These are phyloP conservation scores for Sebastes vulpes DNA, from an alignment of 2,797 vertebrate species.

Conservation along the genomic window DNA sequence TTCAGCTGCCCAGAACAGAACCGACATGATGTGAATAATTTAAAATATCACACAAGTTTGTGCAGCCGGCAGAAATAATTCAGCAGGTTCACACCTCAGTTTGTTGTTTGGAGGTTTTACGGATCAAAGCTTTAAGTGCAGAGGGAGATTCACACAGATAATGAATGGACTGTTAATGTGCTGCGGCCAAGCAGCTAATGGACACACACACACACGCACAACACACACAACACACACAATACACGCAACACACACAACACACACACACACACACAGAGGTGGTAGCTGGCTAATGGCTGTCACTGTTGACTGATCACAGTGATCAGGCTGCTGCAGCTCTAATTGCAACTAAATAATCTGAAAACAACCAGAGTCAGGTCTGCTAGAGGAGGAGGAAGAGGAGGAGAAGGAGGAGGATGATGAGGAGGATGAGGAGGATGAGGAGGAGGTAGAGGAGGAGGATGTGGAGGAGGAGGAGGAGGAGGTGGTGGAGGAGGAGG, in stretches of 20 bases:
- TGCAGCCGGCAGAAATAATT: slow-evolving; percentile 45
- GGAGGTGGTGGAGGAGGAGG: not conserved
- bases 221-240: slow-evolving; percentile 4
- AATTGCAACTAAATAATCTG: slow-evolving; percentile 97
- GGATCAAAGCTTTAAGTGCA: slow-evolving; percentile 73
- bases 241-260: not conserved
- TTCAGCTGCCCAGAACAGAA: slow-evolving; percentile 25
- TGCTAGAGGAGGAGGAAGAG: slow-evolving; percentile 19
- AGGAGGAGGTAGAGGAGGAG: not conserved
- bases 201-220: slow-evolving; percentile 71
- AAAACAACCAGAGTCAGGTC: slow-evolving; percentile 91
- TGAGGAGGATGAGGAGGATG: not conserved
- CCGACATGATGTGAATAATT: slow-evolving; percentile 23
- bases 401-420: not conserved
- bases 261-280: slow-evolving; percentile 37
- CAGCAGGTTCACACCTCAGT: slow-evolving; percentile 52
- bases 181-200: slow-evolving; percentile 95
- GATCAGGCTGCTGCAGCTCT: slow-evolving; percentile 94
- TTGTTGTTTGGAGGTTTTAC: slow-evolving; percentile 60
- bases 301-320: slow-evolving; percentile 97
- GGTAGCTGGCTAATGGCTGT: slow-evolving; percentile 91
- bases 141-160: slow-evolving; percentile 71
- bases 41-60: slow-evolving; percentile 21
- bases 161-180: slow-evolving; percentile 97
- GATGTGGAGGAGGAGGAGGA: not conserved